Conservation (phyloP, 2,888 invertebrate species). For the Brachypterus glaber region DNA sequence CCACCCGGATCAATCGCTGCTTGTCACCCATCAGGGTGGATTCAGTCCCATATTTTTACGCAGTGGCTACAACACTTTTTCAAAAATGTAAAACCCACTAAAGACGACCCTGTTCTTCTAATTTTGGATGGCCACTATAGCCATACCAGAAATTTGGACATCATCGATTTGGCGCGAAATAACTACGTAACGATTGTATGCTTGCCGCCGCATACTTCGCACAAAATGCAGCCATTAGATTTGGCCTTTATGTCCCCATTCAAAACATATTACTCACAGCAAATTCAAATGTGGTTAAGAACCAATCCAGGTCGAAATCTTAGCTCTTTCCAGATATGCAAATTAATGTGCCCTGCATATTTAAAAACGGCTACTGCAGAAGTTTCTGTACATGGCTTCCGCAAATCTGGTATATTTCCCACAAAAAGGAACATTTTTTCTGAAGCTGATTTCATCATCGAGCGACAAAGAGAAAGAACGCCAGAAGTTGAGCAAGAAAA, state of each 20-base stretch:
- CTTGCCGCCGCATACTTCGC: conserved; percentile 29
- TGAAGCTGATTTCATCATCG: no score
- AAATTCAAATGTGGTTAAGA: conserved; percentile 8
- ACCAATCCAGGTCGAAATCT: conserved; percentile 7
- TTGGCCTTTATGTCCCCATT: conserved; percentile 14
- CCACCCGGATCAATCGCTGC: conserved; percentile 26
- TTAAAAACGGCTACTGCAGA: neutral
- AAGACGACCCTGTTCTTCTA: conserved; percentile 17
- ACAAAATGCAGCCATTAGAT: conserved; percentile 17
- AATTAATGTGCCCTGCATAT: conserved; percentile 9
- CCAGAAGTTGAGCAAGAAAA: no score
- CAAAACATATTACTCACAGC: conserved; percentile 11
- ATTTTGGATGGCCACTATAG: conserved; percentile 17
- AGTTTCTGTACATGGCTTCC: conserved; percentile 7
- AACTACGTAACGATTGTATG: conserved; percentile 27
- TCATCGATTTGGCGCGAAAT: conserved; percentile 13
- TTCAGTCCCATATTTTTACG: conserved; percentile 18
- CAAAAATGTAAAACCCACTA: conserved; percentile 12
- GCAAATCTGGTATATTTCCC: conserved; percentile 8
- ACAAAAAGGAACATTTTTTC: conserved; percentile 4
- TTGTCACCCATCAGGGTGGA: conserved; percentile 20
- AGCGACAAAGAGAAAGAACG: no score
- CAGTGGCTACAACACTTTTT: conserved; percentile 19
- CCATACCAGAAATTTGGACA: conserved; percentile 16
- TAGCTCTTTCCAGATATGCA: conserved; percentile 6